These are phyloP conservation scores for Pampus argenteus DNA, from an alignment of 2,797 vertebrate genomes.

Conservation along the genomic window DNA sequence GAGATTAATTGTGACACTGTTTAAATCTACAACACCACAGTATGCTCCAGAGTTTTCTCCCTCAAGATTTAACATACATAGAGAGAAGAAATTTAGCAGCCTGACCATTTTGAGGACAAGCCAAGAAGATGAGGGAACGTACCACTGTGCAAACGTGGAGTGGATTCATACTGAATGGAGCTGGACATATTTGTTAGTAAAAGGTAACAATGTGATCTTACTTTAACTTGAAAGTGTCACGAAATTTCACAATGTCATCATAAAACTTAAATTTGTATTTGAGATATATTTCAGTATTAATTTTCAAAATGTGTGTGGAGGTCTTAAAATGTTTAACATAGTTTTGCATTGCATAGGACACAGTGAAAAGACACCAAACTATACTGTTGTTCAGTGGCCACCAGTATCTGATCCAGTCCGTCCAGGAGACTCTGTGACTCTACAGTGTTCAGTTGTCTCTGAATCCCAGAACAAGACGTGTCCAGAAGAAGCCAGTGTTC, in stretches of 20 bases:
- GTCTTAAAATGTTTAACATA: background rate
- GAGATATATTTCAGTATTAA: too few relatives aligned
- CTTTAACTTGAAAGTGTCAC: too few relatives aligned
- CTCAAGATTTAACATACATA: accelerated
- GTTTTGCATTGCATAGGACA: background rate
- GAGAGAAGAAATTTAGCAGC: accelerated
- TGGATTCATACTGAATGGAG: background rate
- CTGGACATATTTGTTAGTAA: slow-evolving; percentile 23
- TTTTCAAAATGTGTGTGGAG: background rate
- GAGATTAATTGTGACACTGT: background rate
- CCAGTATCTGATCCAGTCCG: background rate
- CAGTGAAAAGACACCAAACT: background rate
- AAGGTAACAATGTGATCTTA: slow-evolving; percentile 13
- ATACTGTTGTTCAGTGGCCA: too few relatives aligned
- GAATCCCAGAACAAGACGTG: slow-evolving; percentile 14
- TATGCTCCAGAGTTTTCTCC: background rate
- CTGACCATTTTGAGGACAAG: slow-evolving; percentile 21
- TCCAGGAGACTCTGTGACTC: slow-evolving; percentile 39
- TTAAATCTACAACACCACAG: accelerated
- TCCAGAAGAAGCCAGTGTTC: slow-evolving; percentile 29
- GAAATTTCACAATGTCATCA: too few relatives aligned
- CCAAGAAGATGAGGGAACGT: slow-evolving; percentile 42
- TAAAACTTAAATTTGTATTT: too few relatives aligned
- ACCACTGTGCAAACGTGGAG: slow-evolving; percentile 17
- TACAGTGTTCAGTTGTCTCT: slow-evolving; percentile 45